Conservation (phyloP, 2,113 vertebrate species). For the Brachyhypopomus occidentalis region DNA sequence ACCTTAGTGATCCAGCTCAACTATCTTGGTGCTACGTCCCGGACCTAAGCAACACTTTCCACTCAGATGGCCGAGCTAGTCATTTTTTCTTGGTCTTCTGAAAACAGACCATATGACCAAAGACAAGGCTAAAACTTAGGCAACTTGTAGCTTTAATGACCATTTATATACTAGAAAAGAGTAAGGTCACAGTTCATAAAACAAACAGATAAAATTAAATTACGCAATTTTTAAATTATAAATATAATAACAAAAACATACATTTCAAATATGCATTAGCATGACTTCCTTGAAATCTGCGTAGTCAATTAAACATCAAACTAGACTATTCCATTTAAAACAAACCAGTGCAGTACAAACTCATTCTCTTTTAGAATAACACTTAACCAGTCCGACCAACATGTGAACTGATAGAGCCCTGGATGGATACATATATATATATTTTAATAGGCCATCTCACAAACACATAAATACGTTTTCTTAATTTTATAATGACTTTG, state of each 20-base stretch:
- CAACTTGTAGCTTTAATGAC: not conserved
- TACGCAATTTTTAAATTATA: slow-evolving; percentile 11
- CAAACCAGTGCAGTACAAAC: not conserved
- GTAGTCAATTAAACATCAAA: not conserved
- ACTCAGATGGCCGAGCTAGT: too few species aligned
- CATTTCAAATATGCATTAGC: not conserved
- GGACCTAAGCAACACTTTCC: too few species aligned
- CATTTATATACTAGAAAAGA: not conserved
- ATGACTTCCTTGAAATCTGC: not conserved
- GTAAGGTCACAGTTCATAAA: not conserved
- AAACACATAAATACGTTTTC: not conserved
- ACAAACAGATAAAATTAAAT: not conserved
- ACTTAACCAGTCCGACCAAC: too few species aligned
- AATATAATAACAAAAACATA: not conserved
- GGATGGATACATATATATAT: not conserved
- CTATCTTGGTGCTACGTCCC: too few species aligned
- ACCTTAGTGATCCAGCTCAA: too few species aligned
- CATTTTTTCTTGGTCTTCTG: too few species aligned
- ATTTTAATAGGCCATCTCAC: not conserved
- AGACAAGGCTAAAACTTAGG: not conserved
- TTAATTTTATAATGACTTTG: too few species aligned
- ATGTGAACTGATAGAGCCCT: not conserved
- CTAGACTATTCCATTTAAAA: not conserved
- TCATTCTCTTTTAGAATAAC: not conserved
- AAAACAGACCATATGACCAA: not conserved